These are phyloP conservation scores for Enteromius anoplus DNA, from an alignment of 2,797 vertebrate genomes.

Conservation along the genomic window DNA sequence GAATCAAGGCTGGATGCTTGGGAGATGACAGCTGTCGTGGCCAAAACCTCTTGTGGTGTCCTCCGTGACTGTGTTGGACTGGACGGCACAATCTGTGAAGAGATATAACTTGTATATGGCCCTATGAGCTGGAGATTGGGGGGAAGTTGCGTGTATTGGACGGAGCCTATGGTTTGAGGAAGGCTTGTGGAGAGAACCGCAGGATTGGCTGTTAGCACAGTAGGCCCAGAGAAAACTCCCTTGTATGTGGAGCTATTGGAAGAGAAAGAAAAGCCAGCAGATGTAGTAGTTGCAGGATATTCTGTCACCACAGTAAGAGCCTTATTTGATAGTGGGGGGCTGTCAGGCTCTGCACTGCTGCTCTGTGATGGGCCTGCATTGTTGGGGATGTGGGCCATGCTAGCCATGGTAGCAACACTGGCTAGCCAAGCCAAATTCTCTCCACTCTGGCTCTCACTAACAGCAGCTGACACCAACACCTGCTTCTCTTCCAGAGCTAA, in stretches of 20 bases:
- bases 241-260: slow-evolving; percentile 78
- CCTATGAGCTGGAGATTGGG: slow-evolving; percentile 96
- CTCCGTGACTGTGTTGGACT: slow-evolving; percentile 80
- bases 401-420: slow-evolving; percentile 81
- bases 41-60: slow-evolving; percentile 89
- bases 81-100: slow-evolving; percentile 92
- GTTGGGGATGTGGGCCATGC: slow-evolving; percentile 69
- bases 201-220: slow-evolving; percentile 78
- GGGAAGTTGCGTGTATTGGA: slow-evolving; percentile 92
- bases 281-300: slow-evolving; percentile 66
- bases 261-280: slow-evolving; percentile 65
- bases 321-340: slow-evolving; percentile 78
- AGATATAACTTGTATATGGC: slow-evolving; percentile 94
- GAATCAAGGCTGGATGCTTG: slow-evolving; percentile 89
- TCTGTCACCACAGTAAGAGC: slow-evolving; percentile 79
- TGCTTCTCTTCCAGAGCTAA: slow-evolving; percentile 92
- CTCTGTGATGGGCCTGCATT: slow-evolving; percentile 61
- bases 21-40: slow-evolving; percentile 85
- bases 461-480: slow-evolving; percentile 71
- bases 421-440: slow-evolving; percentile 94
- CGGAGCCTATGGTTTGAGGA: slow-evolving; percentile 83
- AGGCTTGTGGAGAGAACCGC: slow-evolving; percentile 86
- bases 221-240: slow-evolving; percentile 77
- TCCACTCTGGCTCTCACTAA: slow-evolving; percentile 85
- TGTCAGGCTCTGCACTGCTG: slow-evolving; percentile 59